A percentile compares a stretch with the other conserved stretches of the same genome.
phyloP scores from a whole-genome alignment of 2,797 vertebrate genomes.

The Schizopygopsis malacanthus region DNA sequence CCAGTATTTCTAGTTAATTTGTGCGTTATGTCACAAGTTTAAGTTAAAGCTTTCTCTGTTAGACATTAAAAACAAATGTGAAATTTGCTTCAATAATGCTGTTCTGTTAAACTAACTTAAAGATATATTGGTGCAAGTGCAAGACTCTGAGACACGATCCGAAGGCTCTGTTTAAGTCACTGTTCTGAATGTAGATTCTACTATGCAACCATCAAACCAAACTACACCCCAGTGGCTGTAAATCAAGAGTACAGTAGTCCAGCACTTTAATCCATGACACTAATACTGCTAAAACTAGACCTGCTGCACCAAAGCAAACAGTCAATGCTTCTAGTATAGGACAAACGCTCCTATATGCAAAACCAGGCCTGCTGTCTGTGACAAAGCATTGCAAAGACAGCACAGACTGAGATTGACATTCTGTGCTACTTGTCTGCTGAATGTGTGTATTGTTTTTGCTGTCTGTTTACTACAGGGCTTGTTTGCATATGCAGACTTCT shows the following conservation, averaged over 20 bases:
- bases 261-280: constrained; percentile 18
- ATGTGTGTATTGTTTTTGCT: constrained; percentile 2
- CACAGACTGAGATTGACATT: not conserved
- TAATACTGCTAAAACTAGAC: constrained; percentile 26
- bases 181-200: constrained; percentile 48
- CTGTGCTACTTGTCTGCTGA: not conserved
- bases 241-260: constrained; percentile 8
- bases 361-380: constrained; percentile 26
- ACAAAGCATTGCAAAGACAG: constrained; percentile 17
- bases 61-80: constrained; percentile 14
- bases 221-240: constrained; percentile 32
- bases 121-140: constrained; percentile 10
- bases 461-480: not conserved
- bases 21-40: not conserved
- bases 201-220: constrained; percentile 52
- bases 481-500: constrained; percentile 20
- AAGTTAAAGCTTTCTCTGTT: constrained; percentile 20
- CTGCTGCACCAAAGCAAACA: constrained; percentile 33
- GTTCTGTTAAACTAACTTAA: constrained; percentile 1
- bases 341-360: not conserved
- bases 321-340: constrained; percentile 37
- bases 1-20: constrained; percentile 50
- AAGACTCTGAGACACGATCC: not conserved
- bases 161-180: not conserved
- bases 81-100: constrained; percentile 19